phyloP scores from a whole-genome alignment of 2,797 vertebrate species.

The Pseudopleuronectes americanus region DNA sequence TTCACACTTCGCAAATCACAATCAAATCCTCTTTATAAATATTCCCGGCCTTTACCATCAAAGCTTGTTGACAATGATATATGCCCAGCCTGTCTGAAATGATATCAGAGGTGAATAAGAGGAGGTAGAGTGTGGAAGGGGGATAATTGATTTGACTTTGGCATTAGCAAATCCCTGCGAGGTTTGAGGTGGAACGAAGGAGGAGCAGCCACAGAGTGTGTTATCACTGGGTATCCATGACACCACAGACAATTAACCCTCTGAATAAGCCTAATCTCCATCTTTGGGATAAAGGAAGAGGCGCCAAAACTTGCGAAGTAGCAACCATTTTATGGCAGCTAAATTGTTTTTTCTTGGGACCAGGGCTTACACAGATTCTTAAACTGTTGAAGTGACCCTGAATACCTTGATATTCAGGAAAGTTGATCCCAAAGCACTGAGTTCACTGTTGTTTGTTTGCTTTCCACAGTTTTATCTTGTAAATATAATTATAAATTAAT shows the following conservation, averaged over 20 bases:
- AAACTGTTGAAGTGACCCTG: slow-evolving; percentile 87
- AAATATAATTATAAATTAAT: neutral
- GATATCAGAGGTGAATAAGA: slow-evolving; percentile 57
- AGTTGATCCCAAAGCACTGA: neutral
- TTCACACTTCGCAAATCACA: slow-evolving; percentile 9
- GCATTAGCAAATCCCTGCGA: slow-evolving; percentile 61
- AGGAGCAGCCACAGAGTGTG: slow-evolving; percentile 71
- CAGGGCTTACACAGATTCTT: slow-evolving; percentile 87
- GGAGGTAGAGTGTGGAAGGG: neutral
- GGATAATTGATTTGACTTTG: slow-evolving; percentile 78
- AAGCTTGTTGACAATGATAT: slow-evolving; percentile 65
- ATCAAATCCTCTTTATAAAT: slow-evolving; percentile 35
- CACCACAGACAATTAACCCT: slow-evolving; percentile 80
- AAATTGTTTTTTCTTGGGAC: slow-evolving; percentile 90
- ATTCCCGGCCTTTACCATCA: slow-evolving; percentile 37
- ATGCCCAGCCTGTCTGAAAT: slow-evolving; percentile 53
- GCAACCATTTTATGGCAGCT: slow-evolving; percentile 85
- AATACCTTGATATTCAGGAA: slow-evolving; percentile 89
- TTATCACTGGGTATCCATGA: slow-evolving; percentile 82
- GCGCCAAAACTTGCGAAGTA: slow-evolving; percentile 75
- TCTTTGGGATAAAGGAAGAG: slow-evolving; percentile 70
- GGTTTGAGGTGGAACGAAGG: slow-evolving; percentile 72
- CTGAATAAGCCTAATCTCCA: slow-evolving; percentile 90
- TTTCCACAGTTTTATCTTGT: neutral
- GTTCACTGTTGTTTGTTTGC: neutral